Evolutionary conservation across 2,888 invertebrate species (phyloP).

Genomic region (Euplagia quadripunctaria): DNA sequence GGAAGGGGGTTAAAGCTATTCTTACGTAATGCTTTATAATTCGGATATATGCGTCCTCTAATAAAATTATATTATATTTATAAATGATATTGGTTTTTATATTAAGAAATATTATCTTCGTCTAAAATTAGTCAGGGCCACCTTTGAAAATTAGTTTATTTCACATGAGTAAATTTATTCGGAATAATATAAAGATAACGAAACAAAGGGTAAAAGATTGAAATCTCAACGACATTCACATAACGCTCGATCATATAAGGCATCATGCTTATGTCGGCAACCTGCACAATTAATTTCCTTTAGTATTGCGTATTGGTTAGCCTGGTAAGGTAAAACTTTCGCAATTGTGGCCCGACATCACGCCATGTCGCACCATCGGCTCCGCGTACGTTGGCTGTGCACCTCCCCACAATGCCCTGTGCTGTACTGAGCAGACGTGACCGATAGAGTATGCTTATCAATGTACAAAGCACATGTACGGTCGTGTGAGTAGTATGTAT

Average conservation of each 20-base stretch:
- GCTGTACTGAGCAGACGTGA: conserved; percentile 12
- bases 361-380: conserved; percentile 81
- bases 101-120: background rate
- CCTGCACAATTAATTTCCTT: conserved; percentile 36
- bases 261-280: conserved; percentile 23
- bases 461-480: conserved; percentile 52
- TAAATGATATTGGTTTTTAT: too few species aligned
- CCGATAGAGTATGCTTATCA: conserved; percentile 31
- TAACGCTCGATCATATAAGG: conserved; percentile 16
- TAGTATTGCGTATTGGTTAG: conserved; percentile 40
- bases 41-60: too few species aligned
- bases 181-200: background rate
- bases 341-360: conserved; percentile 78
- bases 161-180: background rate
- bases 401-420: conserved; percentile 16
- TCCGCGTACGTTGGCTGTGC: conserved; percentile 35
- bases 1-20: too few species aligned
- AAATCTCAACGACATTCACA: conserved; percentile 5
- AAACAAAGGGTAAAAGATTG: background rate
- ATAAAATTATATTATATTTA: too few species aligned
- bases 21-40: too few species aligned
- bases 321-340: conserved; percentile 67
- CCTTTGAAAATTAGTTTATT: too few species aligned
- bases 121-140: background rate
- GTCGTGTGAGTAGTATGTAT: conserved; percentile 46